These are phyloP conservation scores for Apus apus DNA, from an alignment of 2,113 vertebrate species.

Conservation along the genomic window DNA sequence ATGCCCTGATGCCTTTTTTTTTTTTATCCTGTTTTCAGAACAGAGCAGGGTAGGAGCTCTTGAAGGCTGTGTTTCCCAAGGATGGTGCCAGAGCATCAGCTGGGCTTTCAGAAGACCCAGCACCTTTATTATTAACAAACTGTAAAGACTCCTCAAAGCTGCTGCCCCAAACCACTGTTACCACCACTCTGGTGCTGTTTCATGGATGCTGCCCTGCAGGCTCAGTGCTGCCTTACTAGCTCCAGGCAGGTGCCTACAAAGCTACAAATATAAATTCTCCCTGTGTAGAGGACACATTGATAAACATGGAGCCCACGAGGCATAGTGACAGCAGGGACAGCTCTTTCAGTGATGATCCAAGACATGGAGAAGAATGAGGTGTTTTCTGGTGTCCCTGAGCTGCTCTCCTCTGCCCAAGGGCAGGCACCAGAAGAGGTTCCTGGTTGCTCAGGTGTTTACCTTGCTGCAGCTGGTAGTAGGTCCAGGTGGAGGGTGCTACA, in stretches of 20 bases:
- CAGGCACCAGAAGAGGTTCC: background rate
- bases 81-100: background rate
- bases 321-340: fast-evolving
- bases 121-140: background rate
- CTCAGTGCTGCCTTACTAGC: background rate
- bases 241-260: background rate
- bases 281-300: background rate
- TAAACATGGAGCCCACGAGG: fast-evolving
- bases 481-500: background rate
- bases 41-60: background rate
- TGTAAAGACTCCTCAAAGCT: background rate
- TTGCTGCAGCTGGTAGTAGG: background rate
- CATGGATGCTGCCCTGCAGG: fast-evolving
- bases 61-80: background rate
- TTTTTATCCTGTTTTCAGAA: background rate
- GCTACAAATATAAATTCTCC: background rate
- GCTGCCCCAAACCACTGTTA: background rate
- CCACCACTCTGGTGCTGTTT: background rate
- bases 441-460: background rate
- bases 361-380: background rate
- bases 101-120: background rate
- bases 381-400: background rate
- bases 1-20: background rate
- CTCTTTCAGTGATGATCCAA: background rate
- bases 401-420: background rate